These are phyloP conservation scores for Liposcelis brunnea DNA, from an alignment of 2,888 invertebrate species.

Conservation along the genomic window DNA sequence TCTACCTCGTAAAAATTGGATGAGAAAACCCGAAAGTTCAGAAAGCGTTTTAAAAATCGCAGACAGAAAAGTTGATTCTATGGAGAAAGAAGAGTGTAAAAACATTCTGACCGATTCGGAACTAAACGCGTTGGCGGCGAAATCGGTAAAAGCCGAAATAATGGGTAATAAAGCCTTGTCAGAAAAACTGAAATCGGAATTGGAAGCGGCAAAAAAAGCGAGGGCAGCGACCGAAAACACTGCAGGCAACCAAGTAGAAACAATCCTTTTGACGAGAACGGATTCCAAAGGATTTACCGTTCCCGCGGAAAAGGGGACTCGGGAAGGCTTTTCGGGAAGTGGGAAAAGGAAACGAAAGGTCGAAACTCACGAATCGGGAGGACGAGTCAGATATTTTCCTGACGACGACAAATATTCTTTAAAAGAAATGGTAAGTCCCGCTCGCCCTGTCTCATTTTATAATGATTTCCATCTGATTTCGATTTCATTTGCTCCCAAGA, in stretches of 20 bases:
- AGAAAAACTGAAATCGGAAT: conserved; percentile 48
- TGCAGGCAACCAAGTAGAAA: conserved; percentile 25
- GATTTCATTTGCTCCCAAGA: no score
- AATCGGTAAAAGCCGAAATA: conserved; percentile 85
- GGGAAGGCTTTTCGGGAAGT: conserved; percentile 24
- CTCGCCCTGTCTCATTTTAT: conserved; percentile 11
- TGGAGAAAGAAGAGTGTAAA: not conserved
- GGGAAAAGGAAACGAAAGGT: conserved; percentile 34
- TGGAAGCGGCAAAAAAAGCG: conserved; percentile 48
- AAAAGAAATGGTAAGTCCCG: conserved; percentile 60
- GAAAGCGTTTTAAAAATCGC: conserved; percentile 7
- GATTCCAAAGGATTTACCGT: conserved; percentile 48
- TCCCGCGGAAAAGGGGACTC: conserved; percentile 35
- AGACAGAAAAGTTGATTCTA: no score
- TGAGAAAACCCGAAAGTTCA: conserved; percentile 3
- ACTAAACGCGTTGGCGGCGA: conserved; percentile 79
- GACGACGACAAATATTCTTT: conserved; percentile 81
- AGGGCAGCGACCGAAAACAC: conserved; percentile 19
- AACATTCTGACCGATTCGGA: conserved; percentile 53
- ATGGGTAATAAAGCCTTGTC: conserved; percentile 62
- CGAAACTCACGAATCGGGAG: conserved; percentile 49
- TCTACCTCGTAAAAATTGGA: conserved; percentile 1
- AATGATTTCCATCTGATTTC: conserved; percentile 11
- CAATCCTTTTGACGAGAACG: conserved; percentile 49
- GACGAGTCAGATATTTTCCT: conserved; percentile 66